Evolutionary conservation across 2,888 invertebrate genomes (phyloP).

Genomic region (Idaea aversata): DNA sequence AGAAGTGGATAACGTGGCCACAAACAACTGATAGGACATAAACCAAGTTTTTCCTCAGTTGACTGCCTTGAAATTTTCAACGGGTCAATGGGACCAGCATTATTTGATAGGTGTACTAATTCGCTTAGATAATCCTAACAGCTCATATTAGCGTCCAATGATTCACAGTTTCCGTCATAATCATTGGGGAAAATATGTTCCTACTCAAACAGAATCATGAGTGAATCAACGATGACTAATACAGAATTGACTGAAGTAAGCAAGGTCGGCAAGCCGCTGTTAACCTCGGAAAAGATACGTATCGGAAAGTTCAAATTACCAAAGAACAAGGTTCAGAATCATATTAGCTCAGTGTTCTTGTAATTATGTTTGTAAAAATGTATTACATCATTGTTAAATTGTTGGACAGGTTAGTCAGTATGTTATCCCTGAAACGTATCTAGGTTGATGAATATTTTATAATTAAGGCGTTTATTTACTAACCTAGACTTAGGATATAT

Average conservation of each 20-base stretch:
- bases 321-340: slow-evolving; percentile 27
- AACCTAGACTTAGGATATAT: no score
- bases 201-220: slow-evolving; percentile 36
- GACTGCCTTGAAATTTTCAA: background rate
- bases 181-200: slow-evolving; percentile 29
- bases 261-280: slow-evolving; percentile 31
- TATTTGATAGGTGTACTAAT: background rate
- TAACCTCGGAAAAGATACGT: slow-evolving; percentile 2
- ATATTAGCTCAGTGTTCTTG: slow-evolving; percentile 17
- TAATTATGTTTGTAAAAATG: slow-evolving; percentile 30
- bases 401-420: slow-evolving; percentile 11
- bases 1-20: background rate
- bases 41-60: background rate
- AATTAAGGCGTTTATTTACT: no score
- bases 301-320: slow-evolving; percentile 24
- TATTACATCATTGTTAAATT: slow-evolving; percentile 27
- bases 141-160: slow-evolving; percentile 10
- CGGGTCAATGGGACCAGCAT: background rate
- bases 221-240: slow-evolving; percentile 62
- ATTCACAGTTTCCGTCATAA: slow-evolving; percentile 21
- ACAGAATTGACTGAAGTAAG: slow-evolving; percentile 31
- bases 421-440: background rate
- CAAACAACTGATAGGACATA: background rate
- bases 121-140: background rate
- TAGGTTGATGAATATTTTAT: background rate